Base-by-base conservation (phyloP, 2,888 invertebrate genomes). In the Cryptosula pallasiana region DNA sequence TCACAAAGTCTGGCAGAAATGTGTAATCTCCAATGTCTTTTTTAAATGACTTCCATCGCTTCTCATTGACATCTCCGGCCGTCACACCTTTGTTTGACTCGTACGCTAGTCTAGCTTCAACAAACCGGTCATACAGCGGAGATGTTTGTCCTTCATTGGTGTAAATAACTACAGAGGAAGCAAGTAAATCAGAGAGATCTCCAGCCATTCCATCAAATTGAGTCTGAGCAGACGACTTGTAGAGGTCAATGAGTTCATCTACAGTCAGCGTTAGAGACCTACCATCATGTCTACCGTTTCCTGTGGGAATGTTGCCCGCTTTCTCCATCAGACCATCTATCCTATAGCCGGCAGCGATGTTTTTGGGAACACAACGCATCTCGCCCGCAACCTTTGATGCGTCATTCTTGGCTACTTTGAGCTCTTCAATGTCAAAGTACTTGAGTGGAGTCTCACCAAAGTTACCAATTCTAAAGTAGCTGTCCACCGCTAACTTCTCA, bases 401-500 rank as follows among this genome's bases (percentile, higher is more conserved):
- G n/a, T n/a, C n/a, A n/a, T n/a, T n/a, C n/a, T 20, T 45, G 45
- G 5, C 45, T 5, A 20, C 20, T 25, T 57, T 57, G 9, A 57
- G n/a, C 25, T 16, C 45, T 13, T 45, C 57, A 57, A 57, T 25
- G n/a, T 57, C 57, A 25, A 57, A 57, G 25, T 5, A 23, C 57
- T 57, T 57, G 3, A 57, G 57, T 16, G 57, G 57, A 23, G n/a
- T 23, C 25, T 57, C 57, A 23, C 25, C n/a, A n/a, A 57, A 25
- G n/a, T 57, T 57, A 5, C 57, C 57, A 16, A 57, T 57, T 57
- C 57, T 57, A 25, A 57, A 57, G 25, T 57, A 57, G 20, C n/a
- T 57, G 57, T 57, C 57, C 5, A 57, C 57, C 25, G 57, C 57
- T 57, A 57, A 23, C n/a, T 25, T 57, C n/a, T 25, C n/a, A 57